Percentiles rank a stretch among this genome's conserved stretches.
Evolutionary conservation across 1,140 invertebrate species (phyloP).

Genomic region (Subanguina moxae): DNA sequence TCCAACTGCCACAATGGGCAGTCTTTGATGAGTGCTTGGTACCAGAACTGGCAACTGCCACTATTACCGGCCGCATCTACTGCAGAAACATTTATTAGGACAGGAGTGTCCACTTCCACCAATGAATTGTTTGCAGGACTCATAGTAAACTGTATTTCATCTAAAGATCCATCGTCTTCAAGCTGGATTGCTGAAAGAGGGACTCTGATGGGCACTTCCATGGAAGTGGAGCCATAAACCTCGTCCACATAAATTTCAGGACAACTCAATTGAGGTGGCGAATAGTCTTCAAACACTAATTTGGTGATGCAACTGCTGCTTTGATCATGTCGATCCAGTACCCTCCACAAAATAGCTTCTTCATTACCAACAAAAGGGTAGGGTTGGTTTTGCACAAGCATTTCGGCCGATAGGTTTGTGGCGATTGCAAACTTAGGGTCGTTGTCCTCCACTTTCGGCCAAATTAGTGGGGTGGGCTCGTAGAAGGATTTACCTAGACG

Average conservation of each 20-base stretch:
- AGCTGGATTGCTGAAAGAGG: background rate
- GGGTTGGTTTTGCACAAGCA: background rate
- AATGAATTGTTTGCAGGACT: background rate
- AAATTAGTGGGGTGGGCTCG: background rate
- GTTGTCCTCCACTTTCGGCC: background rate
- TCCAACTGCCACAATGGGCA: constrained; percentile 6
- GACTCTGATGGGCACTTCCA: background rate
- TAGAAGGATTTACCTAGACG: background rate
- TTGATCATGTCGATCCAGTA: constrained; percentile 3
- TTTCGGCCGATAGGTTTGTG: background rate
- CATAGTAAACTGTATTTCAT: background rate
- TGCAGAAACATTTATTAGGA: background rate
- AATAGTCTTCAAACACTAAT: background rate
- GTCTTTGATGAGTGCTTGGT: constrained; percentile 1
- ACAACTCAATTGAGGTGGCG: background rate
- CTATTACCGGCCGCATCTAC: background rate
- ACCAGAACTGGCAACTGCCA: constrained; percentile 1
- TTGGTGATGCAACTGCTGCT: background rate
- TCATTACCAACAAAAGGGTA: constrained; percentile 5
- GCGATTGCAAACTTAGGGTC: background rate
- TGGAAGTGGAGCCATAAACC: background rate
- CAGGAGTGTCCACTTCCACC: background rate
- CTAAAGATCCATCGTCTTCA: background rate
- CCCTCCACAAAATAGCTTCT: constrained; percentile 5
- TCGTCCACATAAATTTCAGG: background rate